A percentile compares a stretch with the other conserved stretches of the same genome.
phyloP scores from a whole-genome alignment of 2,797 vertebrate genomes.

The Vireo griseus region DNA sequence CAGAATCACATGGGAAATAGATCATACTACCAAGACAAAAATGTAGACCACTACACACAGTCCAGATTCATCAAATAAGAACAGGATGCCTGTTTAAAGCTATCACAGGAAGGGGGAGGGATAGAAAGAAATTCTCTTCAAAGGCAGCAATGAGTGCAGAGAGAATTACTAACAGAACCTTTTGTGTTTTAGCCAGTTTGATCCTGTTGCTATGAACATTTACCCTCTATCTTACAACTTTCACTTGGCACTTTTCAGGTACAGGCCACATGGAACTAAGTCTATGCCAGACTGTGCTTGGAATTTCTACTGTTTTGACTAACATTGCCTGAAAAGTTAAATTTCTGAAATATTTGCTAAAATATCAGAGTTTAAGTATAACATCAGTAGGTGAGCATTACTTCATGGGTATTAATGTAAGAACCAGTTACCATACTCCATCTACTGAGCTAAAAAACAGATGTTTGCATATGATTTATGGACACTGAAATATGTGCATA shows the following conservation, averaged over 20 bases:
- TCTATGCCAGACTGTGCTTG: background rate
- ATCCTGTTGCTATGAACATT: background rate
- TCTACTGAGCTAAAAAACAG: slow-evolving; percentile 71
- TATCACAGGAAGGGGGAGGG: background rate
- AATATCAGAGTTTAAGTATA: background rate
- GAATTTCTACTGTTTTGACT: background rate
- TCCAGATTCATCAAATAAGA: background rate
- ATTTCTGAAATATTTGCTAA: slow-evolving; percentile 11
- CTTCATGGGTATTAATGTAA: slow-evolving; percentile 45
- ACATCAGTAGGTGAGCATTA: slow-evolving; percentile 27
- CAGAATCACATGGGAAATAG: background rate
- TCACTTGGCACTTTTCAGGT: background rate
- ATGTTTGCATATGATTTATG: slow-evolving; percentile 63
- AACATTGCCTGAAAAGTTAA: background rate
- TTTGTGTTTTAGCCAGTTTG: background rate
- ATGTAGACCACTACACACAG: background rate
- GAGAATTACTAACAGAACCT: background rate
- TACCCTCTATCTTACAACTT: background rate
- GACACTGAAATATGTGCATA: slow-evolving; percentile 40
- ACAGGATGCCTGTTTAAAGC: background rate
- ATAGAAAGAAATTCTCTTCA: background rate
- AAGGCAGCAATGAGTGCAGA: background rate
- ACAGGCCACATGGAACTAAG: background rate
- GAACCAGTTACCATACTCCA: slow-evolving; percentile 58
- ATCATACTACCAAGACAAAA: background rate